Base-by-base conservation (phyloP, 2,797 vertebrate genomes). In the Cirrhinus mrigala region DNA sequence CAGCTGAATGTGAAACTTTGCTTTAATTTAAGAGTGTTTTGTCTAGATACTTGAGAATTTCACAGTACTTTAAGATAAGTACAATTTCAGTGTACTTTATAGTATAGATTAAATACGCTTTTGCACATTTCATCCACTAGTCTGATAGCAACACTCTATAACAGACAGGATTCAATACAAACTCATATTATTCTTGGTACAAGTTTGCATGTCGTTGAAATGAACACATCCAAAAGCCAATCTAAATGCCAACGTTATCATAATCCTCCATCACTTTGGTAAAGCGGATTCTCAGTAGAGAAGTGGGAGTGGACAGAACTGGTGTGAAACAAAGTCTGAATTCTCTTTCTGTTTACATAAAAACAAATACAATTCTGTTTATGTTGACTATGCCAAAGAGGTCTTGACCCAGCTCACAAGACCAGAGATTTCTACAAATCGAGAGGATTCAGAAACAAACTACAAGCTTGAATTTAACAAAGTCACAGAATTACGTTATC, bases 241-340 rank as follows among this genome's bases (percentile, higher is more conserved):
- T 60, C 5, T 64, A 48, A 79, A 62, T 27, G 52, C 24, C 24
- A 48, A 16, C 29, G 8, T 48, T 16, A 71, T 24, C 9, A 27
- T 58, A 37, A 15, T 56, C 12, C 24, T 62, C n/a, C 81, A 24
- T 74, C 7, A 76, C 15, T 52, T 48, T 50, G 18, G 18, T 22
- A 46, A 82, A 82, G 6, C 1, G 46, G 81, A 60, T 83, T 75
- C 22, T 37, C 22, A 76, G 16, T 40, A 66, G 29, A 68, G 73
- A 83, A 83, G 46, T 77, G 60, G 29, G 20, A 50, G 40, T 46
- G 69, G 9, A 22, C 40, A 62, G 27, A 66, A 50, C 27, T 52
- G 27, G 0, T 66, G 29, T 83, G 58, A n/a, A 64, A 48, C 56
- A 62, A 81, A 50, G 58, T 66, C 46, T 66, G 48, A 76, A 75